Percentiles rank a stretch among this genome's conserved stretches.
phyloP scores from a whole-genome alignment of 2,888 invertebrate genomes.

The Psococerastis gibbosa region DNA sequence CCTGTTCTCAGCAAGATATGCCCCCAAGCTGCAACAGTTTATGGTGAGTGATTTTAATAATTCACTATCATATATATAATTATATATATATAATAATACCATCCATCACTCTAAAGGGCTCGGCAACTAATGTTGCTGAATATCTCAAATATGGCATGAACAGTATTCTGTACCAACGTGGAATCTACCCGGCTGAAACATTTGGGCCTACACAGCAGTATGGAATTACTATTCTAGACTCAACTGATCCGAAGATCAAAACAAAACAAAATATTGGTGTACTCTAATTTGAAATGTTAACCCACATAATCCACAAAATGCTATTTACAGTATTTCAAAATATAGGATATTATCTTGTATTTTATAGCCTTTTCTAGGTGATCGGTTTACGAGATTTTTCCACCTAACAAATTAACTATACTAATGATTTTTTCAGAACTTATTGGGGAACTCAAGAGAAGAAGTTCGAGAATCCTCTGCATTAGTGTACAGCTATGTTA shows the following conservation, averaged over 20 bases:
- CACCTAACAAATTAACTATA: not conserved
- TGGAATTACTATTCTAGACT: conserved; percentile 77
- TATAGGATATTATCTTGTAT: not conserved
- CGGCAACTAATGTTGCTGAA: conserved; percentile 83
- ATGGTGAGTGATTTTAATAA: conserved; percentile 21
- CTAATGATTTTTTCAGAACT: conserved; percentile 24
- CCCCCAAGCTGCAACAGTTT: conserved; percentile 43
- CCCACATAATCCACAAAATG: no score
- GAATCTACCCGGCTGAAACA: conserved; percentile 85
- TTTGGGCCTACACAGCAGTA: conserved; percentile 82
- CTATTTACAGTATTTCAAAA: no score
- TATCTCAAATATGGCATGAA: conserved; percentile 93
- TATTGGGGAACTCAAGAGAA: conserved; percentile 52
- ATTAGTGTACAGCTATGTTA: conserved; percentile 51
- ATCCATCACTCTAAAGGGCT: conserved; percentile 87
- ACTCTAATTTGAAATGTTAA: no score
- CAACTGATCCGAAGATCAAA: conserved; percentile 74
- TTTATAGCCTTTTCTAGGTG: no score
- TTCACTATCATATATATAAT: conserved; percentile 3
- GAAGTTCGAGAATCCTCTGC: conserved; percentile 55
- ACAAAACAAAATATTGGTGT: no score
- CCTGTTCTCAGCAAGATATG: conserved; percentile 41
- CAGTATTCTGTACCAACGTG: conserved; percentile 92
- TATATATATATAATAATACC: conserved; percentile 1
- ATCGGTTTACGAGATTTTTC: no score